Percentiles rank a stretch among this genome's conserved stretches.
These are phyloP conservation scores for Cyanocitta stelleri DNA, from an alignment of 2,113 vertebrate species.

Conservation along the genomic window DNA sequence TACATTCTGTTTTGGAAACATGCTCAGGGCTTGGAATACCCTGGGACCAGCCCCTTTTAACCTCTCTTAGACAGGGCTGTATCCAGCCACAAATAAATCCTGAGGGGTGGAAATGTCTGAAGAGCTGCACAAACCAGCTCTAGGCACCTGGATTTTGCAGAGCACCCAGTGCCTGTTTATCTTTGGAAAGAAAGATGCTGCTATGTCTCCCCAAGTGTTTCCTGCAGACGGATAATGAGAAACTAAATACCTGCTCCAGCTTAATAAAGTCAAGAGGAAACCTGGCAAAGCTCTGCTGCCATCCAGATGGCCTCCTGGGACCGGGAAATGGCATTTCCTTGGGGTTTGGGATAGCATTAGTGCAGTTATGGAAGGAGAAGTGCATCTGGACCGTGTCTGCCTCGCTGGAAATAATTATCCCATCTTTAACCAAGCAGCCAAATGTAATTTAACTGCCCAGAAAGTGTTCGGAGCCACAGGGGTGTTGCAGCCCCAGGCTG, in stretches of 20 bases:
- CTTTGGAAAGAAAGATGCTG: neutral
- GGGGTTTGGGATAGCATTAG: neutral
- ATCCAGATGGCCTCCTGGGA: neutral
- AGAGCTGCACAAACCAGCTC: neutral
- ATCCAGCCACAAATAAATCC: neutral
- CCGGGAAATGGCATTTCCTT: neutral
- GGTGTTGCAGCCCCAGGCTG: neutral
- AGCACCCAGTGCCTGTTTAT: neutral
- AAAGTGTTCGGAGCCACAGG: neutral
- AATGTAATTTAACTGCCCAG: neutral
- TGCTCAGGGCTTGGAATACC: neutral
- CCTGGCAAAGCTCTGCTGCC: neutral
- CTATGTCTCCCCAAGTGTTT: neutral
- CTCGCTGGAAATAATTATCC: neutral
- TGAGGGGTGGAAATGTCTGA: neutral
- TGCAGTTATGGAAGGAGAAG: neutral
- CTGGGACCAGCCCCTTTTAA: neutral
- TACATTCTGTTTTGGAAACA: slow-evolving; percentile 37
- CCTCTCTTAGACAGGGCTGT: neutral
- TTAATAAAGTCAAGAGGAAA: neutral
- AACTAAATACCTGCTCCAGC: neutral
- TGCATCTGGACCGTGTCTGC: neutral
- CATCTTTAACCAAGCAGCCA: neutral
- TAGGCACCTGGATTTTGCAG: neutral
- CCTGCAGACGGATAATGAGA: neutral